Base-by-base conservation (phyloP, 2,888 invertebrate species). In the Drosophila antonietae region DNA sequence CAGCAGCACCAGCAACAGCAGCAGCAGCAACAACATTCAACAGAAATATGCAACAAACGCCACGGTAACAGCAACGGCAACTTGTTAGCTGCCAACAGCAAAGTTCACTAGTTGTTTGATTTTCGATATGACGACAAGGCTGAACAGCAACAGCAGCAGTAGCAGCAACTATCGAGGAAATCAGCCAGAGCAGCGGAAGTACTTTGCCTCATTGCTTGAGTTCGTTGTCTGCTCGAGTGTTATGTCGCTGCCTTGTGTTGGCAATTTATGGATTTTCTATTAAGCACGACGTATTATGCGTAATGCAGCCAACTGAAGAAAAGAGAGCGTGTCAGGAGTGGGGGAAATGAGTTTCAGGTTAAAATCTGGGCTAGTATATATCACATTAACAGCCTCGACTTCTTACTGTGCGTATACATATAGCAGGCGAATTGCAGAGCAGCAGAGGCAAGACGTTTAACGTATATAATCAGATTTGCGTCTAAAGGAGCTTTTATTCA, bases 71-170 rank as follows among this genome's bases (percentile, higher is more conserved):
- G 51, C 44, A 63, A 44, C 57, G 44, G 55, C 59, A 59, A 78
- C 80, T 83, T 85, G 86, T 88, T 88, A 72, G 88, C 72, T 74
- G 61, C 41, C 62, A 49, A 23, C 44, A 61, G 61, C 64, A 76
- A 62, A 75, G 75, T 75, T 76, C 71, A 75, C 71, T 76, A 71
- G 67, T 75, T 75, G 67, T 67, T 63, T 75, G 75, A 75, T 75
- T 75, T 67, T 71, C 51, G 56, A 74, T 74, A 68, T 46, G 65
- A 52, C 49, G 57, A 57, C 52, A 28, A 39, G 37, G 9, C 35
- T 52, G 28, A 28, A 8, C 23, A 23, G 23, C 23, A 23, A 6
- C 28, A 28, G 28, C 20, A 31, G 15, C 15, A 52, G 35, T 14
- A 37, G 35, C 5, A 35, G 2, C 15, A 37, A 20, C 18, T n/a